phyloP scores from a whole-genome alignment of 64 coral and sea anemone genomes.

The Montipora efflorescens region DNA sequence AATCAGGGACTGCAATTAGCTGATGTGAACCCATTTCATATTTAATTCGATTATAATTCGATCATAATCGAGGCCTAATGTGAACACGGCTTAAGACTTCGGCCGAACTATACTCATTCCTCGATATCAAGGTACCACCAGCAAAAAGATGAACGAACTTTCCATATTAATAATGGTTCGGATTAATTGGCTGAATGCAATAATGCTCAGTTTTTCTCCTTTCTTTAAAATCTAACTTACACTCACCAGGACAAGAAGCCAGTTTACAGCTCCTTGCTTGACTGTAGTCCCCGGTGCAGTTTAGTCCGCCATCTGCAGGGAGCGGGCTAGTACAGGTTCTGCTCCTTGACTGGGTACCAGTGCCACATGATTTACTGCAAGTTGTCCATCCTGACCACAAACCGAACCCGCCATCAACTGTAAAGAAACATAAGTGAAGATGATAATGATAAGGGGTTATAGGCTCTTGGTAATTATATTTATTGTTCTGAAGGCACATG shows the following conservation, averaged over 20 bases:
- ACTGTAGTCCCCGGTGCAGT: constrained; percentile 66
- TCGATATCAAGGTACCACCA: too few relatives aligned
- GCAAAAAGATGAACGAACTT: too few relatives aligned
- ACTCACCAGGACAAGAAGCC: constrained; percentile 39
- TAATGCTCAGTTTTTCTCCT: too few relatives aligned
- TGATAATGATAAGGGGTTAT: neutral
- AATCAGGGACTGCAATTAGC: too few relatives aligned
- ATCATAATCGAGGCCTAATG: too few relatives aligned
- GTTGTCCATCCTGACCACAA: constrained; percentile 84
- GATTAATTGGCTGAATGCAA: too few relatives aligned
- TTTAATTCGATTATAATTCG: too few relatives aligned
- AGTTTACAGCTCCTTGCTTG: constrained; percentile 75
- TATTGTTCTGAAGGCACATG: too few relatives aligned
- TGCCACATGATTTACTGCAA: constrained; percentile 88
- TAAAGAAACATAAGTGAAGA: neutral
- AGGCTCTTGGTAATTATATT: neutral
- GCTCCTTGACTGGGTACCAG: constrained; percentile 52
- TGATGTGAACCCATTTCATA: too few relatives aligned
- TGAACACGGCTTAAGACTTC: too few relatives aligned
- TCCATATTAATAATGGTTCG: too few relatives aligned
- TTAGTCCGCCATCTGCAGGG: constrained; percentile 66
- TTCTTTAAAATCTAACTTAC: neutral
- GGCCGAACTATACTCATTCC: too few relatives aligned
- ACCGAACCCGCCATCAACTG: constrained; percentile 90
- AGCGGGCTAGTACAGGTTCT: constrained; percentile 75